Evolutionary conservation across 2,888 invertebrate genomes (phyloP).

Genomic region (Meteorus cinctellus): DNA sequence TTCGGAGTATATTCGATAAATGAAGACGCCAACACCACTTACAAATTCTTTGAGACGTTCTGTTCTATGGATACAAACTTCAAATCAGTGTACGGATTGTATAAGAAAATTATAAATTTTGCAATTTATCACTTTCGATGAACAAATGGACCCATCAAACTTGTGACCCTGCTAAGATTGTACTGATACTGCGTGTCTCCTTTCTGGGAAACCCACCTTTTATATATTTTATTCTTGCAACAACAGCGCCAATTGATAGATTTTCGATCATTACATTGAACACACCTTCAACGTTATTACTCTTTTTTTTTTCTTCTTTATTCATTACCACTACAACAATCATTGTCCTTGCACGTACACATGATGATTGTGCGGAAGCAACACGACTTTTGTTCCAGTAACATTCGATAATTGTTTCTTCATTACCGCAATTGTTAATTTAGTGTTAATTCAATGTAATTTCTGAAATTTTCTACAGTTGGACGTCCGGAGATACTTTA

Average conservation of each 20-base stretch:
- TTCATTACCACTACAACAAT: background rate
- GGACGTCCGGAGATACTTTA: background rate
- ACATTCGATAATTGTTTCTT: background rate
- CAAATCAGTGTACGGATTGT: background rate
- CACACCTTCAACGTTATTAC: background rate
- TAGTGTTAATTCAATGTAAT: background rate
- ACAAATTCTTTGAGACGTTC: background rate
- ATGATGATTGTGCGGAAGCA: background rate
- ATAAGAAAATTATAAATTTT: background rate
- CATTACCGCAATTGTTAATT: background rate
- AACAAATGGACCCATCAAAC: background rate
- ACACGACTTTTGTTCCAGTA: background rate
- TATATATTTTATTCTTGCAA: conserved; percentile 6
- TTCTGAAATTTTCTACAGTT: background rate
- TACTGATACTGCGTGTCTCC: background rate
- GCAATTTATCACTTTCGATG: background rate
- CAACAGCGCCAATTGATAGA: background rate
- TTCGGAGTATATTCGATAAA: background rate
- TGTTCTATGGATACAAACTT: background rate
- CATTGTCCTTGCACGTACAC: background rate
- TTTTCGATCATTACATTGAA: conserved; percentile 4
- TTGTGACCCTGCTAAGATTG: background rate
- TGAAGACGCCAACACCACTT: background rate
- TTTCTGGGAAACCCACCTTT: conserved; percentile 25
- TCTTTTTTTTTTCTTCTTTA: background rate